Conservation (phyloP, 2,888 invertebrate genomes). For the Mythimna ferrago region DNA sequence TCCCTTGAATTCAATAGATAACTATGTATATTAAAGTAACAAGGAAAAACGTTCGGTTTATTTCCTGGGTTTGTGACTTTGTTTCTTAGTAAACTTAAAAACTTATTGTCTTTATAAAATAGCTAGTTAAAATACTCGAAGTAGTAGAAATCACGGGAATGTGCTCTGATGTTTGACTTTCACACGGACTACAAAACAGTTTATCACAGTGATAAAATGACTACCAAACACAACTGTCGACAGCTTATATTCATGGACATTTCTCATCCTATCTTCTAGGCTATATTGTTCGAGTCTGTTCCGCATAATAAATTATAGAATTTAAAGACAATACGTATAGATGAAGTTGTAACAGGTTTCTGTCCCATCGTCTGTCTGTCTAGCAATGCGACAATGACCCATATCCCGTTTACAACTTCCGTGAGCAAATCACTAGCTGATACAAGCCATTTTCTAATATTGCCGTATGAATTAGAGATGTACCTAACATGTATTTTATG, state of each 20-base stretch:
- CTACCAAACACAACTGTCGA: slow-evolving; percentile 18
- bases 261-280: background rate
- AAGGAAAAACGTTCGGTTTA: slow-evolving; percentile 19
- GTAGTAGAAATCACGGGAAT: background rate
- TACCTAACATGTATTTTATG: slow-evolving; percentile 1
- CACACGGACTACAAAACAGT: slow-evolving; percentile 19
- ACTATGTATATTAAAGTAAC: background rate
- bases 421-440: slow-evolving; percentile 50
- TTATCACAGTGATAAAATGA: slow-evolving; percentile 30
- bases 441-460: slow-evolving; percentile 34
- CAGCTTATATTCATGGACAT: slow-evolving; percentile 27
- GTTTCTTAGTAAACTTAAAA: background rate
- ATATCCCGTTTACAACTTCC: slow-evolving; percentile 58
- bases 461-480: slow-evolving; percentile 1
- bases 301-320: slow-evolving; percentile 22
- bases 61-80: slow-evolving; percentile 13
- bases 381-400: slow-evolving; percentile 54
- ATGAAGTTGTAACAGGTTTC: slow-evolving; percentile 41
- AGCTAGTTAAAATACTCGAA: background rate
- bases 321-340: slow-evolving; percentile 36
- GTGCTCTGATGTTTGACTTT: slow-evolving; percentile 22
- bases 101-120: background rate
- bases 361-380: slow-evolving; percentile 37
- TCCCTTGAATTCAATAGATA: slow-evolving; percentile 31
- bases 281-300: slow-evolving; percentile 6